Evolutionary conservation across 2,797 vertebrate species (phyloP).

Genomic region (Pseudochaenichthys georgianus): DNA sequence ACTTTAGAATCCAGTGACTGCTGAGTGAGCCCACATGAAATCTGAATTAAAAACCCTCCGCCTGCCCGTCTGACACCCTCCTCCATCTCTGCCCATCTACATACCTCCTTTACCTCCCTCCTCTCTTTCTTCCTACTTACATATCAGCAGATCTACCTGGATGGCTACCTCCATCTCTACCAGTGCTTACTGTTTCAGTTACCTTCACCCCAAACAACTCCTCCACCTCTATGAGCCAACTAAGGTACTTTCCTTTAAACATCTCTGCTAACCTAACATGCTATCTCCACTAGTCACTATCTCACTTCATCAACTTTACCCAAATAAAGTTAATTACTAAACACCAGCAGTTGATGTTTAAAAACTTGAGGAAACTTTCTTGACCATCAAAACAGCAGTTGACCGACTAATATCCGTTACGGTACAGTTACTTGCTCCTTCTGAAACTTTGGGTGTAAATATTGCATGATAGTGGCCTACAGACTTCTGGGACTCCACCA

Average conservation of each 20-base stretch:
- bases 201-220: conserved; percentile 20
- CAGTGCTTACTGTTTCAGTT: not conserved
- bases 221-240: not conserved
- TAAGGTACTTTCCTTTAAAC: conserved; percentile 7
- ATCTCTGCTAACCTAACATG: not conserved
- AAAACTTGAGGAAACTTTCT: not conserved
- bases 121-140: conserved; percentile 47
- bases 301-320: not conserved
- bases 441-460: not conserved
- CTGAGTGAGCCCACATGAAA: conserved; percentile 99
- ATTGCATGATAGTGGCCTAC: no score
- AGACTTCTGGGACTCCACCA: not conserved
- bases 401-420: not conserved
- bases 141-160: conserved; percentile 60
- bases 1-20: conserved; percentile 99
- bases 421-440: not conserved
- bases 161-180: conserved; percentile 38
- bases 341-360: not conserved
- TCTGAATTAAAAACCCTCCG: conserved; percentile 96
- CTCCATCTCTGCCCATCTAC: conserved; percentile 70
- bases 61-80: conserved; percentile 68
- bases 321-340: not conserved
- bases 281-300: not conserved
- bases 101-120: conserved; percentile 58
- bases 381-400: not conserved